A percentile compares a stretch with the other conserved stretches of the same genome.
Conservation (phyloP, 2,797 vertebrate genomes). For the Nothura maculosa region DNA sequence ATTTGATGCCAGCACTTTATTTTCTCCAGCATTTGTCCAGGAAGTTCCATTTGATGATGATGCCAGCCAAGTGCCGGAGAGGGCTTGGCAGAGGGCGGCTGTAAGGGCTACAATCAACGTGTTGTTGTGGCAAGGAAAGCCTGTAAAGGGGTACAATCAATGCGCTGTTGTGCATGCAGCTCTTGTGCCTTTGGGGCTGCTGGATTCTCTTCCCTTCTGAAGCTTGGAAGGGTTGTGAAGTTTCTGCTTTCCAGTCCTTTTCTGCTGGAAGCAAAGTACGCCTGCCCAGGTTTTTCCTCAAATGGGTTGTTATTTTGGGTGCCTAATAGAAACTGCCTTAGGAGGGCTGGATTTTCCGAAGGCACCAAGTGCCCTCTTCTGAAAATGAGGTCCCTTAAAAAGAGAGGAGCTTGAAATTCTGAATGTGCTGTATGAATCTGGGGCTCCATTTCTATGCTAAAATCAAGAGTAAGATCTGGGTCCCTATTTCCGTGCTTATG, state of each 20-base stretch:
- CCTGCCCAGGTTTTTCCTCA: not conserved
- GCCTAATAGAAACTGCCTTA: not conserved
- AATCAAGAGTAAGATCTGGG: not conserved
- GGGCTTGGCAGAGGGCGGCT: not conserved
- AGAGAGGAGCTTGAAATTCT: fast-evolving
- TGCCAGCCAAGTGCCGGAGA: fast-evolving
- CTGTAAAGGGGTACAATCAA: not conserved
- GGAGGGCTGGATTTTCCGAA: not conserved
- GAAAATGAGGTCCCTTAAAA: not conserved
- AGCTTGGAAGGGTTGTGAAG: not conserved
- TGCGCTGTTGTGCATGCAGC: not conserved
- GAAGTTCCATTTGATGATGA: not conserved
- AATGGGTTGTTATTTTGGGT: not conserved
- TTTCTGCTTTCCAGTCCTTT: fast-evolving
- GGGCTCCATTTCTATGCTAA: not conserved
- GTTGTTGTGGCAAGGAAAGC: not conserved
- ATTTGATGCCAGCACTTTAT: not conserved
- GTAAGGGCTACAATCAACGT: not conserved
- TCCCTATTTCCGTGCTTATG: not conserved
- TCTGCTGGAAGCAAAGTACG: not conserved
- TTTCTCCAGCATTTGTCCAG: not conserved
- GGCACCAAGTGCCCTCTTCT: not conserved
- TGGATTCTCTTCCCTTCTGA: not conserved
- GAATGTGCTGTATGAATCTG: not conserved
- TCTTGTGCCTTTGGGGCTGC: fast-evolving